A percentile compares a stretch with the other conserved stretches of the same genome.
Evolutionary conservation across 2,113 vertebrate species (phyloP).

Genomic region (Phalacrocorax brasilianus): DNA sequence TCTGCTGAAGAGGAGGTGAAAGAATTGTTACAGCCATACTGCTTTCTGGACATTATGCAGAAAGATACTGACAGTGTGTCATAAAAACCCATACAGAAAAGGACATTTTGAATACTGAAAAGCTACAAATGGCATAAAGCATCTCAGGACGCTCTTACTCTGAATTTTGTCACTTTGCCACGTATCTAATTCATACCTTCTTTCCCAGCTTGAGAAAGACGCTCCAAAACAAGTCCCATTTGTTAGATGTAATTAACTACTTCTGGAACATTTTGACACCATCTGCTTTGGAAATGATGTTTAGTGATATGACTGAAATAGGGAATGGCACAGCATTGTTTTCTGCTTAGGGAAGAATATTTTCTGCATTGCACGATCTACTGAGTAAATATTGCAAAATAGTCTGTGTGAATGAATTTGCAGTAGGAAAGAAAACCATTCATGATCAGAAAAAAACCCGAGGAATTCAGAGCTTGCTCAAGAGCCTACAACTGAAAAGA

Average conservation of each 20-base stretch:
- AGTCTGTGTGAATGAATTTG: not conserved
- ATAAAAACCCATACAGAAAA: not conserved
- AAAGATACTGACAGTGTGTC: not conserved
- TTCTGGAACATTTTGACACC: not conserved
- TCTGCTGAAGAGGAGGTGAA: not conserved
- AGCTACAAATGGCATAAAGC: not conserved
- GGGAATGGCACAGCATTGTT: not conserved
- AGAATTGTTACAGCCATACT: not conserved
- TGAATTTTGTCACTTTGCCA: not conserved
- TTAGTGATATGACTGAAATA: not conserved
- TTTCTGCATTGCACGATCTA: not conserved
- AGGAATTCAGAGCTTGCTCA: not conserved
- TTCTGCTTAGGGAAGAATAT: not conserved
- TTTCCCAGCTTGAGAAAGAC: not conserved
- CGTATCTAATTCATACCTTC: not conserved
- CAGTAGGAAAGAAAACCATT: not conserved
- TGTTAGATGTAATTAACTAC: not conserved
- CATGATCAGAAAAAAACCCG: not conserved
- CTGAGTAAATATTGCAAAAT: not conserved
- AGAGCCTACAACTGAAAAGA: not conserved
- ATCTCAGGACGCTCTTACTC: not conserved
- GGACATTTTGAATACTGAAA: not conserved
- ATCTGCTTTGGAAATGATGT: not conserved
- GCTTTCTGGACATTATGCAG: not conserved
- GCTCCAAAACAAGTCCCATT: not conserved